A percentile compares a stretch with the other conserved stretches of the same genome.
Evolutionary conservation across 2,888 invertebrate genomes (phyloP).

Genomic region (Drosophila prolongata): DNA sequence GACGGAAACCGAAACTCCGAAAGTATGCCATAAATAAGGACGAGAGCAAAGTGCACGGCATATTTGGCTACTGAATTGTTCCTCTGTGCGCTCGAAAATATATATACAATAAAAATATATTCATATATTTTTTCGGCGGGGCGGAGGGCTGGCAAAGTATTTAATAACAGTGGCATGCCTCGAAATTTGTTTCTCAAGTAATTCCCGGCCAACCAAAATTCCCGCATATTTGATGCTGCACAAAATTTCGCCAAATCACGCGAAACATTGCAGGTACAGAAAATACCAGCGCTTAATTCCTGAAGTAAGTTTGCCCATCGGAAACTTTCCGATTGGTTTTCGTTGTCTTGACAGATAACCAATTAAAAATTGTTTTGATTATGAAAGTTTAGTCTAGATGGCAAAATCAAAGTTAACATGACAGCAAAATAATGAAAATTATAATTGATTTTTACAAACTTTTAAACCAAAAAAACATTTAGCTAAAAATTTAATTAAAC

Average conservation of each 20-base stretch:
- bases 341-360: conserved; percentile 11
- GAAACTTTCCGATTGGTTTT: neutral
- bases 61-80: conserved; percentile 13
- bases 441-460: neutral
- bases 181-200: conserved; percentile 2
- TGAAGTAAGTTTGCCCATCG: neutral
- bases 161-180: conserved; percentile 24
- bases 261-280: neutral
- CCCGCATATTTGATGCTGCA: neutral
- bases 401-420: neutral
- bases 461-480: neutral
- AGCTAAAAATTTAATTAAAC: neutral
- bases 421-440: neutral
- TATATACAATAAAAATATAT: conserved; percentile 5
- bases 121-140: neutral
- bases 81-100: neutral
- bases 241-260: neutral
- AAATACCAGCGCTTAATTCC: neutral
- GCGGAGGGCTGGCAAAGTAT: conserved; percentile 3
- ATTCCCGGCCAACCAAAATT: neutral
- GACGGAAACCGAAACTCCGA: conserved; percentile 7
- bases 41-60: conserved; percentile 26
- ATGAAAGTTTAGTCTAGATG: conserved; percentile 10
- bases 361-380: conserved; percentile 30
- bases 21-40: conserved; percentile 38